Percentiles rank a stretch among this genome's conserved stretches.
Evolutionary conservation across 2,113 vertebrate genomes (phyloP).

Genomic region (Ceyx margarethae): DNA sequence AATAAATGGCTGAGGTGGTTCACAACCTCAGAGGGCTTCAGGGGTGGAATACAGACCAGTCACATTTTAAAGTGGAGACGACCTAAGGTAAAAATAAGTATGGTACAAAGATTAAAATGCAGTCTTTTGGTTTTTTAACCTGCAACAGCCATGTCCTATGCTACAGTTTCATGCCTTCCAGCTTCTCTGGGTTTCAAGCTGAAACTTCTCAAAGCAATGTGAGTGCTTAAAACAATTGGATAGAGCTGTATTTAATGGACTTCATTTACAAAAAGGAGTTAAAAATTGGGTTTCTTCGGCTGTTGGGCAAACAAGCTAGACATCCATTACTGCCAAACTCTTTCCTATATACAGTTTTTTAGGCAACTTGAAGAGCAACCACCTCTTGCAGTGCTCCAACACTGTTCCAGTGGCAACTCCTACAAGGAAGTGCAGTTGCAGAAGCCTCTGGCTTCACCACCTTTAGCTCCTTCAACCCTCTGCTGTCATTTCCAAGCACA

Average conservation of each 20-base stretch:
- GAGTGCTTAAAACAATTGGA: not conserved
- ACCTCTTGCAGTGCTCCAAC: not conserved
- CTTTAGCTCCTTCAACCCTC: not conserved
- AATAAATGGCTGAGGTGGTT: not conserved
- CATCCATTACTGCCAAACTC: not conserved
- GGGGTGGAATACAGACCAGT: not conserved
- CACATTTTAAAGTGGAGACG: not conserved
- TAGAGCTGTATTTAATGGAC: not conserved
- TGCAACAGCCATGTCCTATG: not conserved
- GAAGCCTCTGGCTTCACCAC: not conserved
- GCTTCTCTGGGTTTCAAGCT: not conserved
- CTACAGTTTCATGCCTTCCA: not conserved
- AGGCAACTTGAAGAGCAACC: not conserved
- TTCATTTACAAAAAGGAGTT: not conserved
- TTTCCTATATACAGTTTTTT: not conserved
- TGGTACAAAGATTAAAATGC: not conserved
- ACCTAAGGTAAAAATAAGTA: not conserved
- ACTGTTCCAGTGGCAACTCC: not conserved
- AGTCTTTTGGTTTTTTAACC: not conserved
- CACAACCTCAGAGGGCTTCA: not conserved
- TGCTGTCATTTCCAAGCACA: not conserved
- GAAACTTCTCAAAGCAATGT: not conserved
- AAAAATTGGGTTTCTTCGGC: not conserved
- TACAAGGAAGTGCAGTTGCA: not conserved
- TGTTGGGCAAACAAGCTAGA: not conserved